Evolutionary conservation across 2,113 vertebrate species (phyloP).

Genomic region (Chinchilla lanigera): DNA sequence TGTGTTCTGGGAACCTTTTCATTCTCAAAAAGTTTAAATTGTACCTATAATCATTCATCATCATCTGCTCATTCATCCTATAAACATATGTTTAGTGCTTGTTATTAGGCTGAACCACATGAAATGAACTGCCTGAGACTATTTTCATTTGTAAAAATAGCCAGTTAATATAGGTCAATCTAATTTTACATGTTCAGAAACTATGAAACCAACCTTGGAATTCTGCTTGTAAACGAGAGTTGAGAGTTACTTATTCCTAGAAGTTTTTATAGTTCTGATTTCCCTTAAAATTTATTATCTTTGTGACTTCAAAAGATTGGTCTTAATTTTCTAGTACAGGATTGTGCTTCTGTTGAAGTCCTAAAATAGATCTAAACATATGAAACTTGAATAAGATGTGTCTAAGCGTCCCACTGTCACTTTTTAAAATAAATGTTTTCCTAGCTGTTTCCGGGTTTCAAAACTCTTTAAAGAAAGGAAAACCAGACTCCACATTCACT

Average conservation of each 20-base stretch:
- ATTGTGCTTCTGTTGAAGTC: background rate
- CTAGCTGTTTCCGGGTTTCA: constrained; percentile 28
- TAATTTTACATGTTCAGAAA: background rate
- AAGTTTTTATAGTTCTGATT: background rate
- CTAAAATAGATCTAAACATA: background rate
- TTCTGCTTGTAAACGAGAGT: constrained; percentile 6
- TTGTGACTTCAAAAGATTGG: constrained; percentile 22
- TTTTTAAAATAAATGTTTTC: background rate
- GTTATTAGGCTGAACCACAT: background rate
- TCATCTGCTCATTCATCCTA: background rate
- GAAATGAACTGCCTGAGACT: constrained; percentile 17
- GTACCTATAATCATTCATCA: constrained; percentile 5
- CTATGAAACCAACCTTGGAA: background rate
- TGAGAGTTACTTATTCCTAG: constrained; percentile 13
- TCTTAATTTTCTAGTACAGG: constrained; percentile 41
- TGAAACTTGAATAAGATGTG: background rate
- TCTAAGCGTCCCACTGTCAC: background rate
- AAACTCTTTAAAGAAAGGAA: constrained; percentile 36
- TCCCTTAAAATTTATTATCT: constrained; percentile 37
- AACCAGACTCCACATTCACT: background rate
- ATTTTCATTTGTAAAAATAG: constrained; percentile 31
- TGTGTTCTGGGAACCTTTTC: background rate
- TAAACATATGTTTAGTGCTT: background rate
- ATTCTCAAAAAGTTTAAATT: constrained; percentile 4
- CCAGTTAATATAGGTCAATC: background rate